phyloP scores from a whole-genome alignment of 2,797 vertebrate species.

The Allobates femoralis region DNA sequence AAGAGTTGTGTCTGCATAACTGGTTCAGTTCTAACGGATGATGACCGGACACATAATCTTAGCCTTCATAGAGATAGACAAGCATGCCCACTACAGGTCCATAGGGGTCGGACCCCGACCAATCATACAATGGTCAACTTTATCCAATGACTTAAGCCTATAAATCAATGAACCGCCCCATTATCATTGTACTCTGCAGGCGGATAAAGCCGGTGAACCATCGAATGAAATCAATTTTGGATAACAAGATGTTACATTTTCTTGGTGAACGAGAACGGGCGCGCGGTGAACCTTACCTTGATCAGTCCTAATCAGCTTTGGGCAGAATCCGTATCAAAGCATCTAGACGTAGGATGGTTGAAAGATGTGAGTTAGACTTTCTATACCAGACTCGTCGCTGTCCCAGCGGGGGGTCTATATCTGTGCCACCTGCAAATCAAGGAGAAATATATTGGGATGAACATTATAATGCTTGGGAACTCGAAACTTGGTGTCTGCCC shows the following conservation, averaged over 20 bases:
- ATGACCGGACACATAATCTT: no score
- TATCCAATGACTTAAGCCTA: no score
- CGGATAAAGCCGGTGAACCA: background rate
- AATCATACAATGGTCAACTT: no score
- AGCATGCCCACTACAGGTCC: no score
- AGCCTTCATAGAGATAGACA: no score
- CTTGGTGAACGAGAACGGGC: background rate
- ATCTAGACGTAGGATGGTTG: constrained; percentile 39
- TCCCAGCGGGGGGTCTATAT: constrained; percentile 36
- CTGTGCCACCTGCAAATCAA: constrained; percentile 59
- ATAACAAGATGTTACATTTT: background rate
- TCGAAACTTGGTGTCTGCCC: constrained; percentile 48
- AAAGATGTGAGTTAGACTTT: constrained; percentile 21
- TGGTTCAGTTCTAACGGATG: no score
- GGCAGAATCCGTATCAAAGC: constrained; percentile 60
- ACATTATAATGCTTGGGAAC: constrained; percentile 49
- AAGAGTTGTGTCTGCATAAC: no score
- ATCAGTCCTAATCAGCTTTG: constrained; percentile 55
- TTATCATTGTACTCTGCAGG: background rate
- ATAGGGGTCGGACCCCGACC: no score
- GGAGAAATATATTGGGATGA: constrained; percentile 49
- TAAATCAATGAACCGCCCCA: background rate
- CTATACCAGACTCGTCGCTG: constrained; percentile 19
- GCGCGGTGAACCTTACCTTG: constrained; percentile 48
- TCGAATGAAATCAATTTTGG: background rate